phyloP scores from a whole-genome alignment of 92 coral and sea anemone genomes.

The Micromussa lordhowensis region DNA sequence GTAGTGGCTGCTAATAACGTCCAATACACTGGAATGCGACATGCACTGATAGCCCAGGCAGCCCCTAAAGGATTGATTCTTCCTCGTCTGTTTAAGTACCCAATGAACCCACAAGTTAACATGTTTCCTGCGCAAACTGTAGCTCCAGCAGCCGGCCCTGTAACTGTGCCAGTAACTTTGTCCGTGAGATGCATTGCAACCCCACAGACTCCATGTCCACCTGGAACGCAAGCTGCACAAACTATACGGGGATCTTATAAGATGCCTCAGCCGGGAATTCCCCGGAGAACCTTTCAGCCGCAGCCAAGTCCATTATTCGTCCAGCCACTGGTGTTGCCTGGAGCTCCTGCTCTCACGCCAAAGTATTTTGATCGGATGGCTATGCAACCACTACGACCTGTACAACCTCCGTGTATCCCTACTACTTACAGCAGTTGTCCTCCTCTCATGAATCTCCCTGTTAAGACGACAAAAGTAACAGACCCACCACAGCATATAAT shows the following conservation, averaged over 20 bases:
- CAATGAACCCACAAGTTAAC: not conserved
- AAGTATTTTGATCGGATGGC: constrained; percentile 10
- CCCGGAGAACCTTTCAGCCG: not conserved
- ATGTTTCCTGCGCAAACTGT: constrained; percentile 4
- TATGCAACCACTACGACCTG: not conserved
- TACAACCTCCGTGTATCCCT: constrained; percentile 64
- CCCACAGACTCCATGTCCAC: constrained; percentile 33
- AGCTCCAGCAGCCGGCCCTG: not conserved
- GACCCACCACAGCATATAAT: constrained; percentile 29
- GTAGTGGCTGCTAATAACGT: constrained; percentile 28
- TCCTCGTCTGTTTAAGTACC: constrained; percentile 7
- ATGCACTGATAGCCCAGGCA: constrained; percentile 35
- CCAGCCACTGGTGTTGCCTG: constrained; percentile 14
- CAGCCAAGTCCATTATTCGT: constrained; percentile 15
- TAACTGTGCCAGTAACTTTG: constrained; percentile 33
- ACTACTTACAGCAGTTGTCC: constrained; percentile 44
- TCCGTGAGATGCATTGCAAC: constrained; percentile 33
- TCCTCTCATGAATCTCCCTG: not conserved
- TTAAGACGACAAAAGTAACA: constrained; percentile 1
- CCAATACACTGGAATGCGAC: constrained; percentile 37
- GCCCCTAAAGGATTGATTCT: not conserved
- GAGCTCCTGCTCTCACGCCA: constrained; percentile 14
- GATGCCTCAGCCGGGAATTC: constrained; percentile 1
- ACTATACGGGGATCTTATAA: constrained; percentile 23
- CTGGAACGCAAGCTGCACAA: constrained; percentile 38